A percentile compares a stretch with the other conserved stretches of the same genome.
Evolutionary conservation across 2,797 vertebrate genomes (phyloP).

Genomic region (Sphenopsis melanotis): DNA sequence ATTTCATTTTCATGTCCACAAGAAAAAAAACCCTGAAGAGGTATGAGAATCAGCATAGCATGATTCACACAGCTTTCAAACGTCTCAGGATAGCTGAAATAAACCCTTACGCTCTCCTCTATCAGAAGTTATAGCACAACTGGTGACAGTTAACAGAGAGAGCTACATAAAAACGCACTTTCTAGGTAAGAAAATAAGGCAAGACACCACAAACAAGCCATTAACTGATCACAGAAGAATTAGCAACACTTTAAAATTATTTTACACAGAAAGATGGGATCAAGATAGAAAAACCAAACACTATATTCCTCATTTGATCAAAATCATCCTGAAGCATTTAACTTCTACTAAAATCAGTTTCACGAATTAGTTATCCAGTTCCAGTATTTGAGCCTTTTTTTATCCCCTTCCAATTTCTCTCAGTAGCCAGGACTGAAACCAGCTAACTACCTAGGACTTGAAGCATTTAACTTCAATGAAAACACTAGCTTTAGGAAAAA

Average conservation of each 20-base stretch:
- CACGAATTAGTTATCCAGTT: background rate
- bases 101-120: background rate
- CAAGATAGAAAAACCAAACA: background rate
- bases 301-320: background rate
- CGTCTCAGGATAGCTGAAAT: background rate
- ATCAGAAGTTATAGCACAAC: background rate
- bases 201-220: background rate
- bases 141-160: background rate
- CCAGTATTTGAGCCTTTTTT: background rate
- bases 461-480: background rate
- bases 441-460: background rate
- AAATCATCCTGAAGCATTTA: background rate
- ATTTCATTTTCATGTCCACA: background rate
- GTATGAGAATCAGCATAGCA: accelerated
- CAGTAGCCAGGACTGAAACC: background rate
- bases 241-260: background rate
- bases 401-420: background rate
- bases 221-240: background rate
- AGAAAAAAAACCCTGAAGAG: background rate
- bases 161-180: background rate
- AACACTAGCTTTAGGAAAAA: background rate
- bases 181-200: background rate
- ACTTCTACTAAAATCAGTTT: background rate
- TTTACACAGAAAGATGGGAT: background rate
- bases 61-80: background rate